These are phyloP conservation scores for Cataglyphis livida DNA, from an alignment of 2,888 invertebrate species.

Conservation along the genomic window DNA sequence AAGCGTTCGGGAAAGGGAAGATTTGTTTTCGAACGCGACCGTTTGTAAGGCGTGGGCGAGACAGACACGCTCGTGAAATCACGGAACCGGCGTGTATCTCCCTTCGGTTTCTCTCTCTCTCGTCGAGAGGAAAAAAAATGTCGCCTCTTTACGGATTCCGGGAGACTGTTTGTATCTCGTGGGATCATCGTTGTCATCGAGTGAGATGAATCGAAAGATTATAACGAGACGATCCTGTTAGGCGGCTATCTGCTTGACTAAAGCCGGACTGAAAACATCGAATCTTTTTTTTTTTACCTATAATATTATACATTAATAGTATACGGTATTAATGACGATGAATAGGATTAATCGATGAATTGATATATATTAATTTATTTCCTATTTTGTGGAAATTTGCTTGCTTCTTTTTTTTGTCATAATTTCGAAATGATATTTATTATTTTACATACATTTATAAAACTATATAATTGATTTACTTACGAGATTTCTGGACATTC, in stretches of 20 bases:
- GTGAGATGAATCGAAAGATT: constrained; percentile 44
- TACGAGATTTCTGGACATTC: background rate
- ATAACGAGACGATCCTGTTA: background rate
- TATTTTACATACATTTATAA: background rate
- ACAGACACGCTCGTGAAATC: constrained; percentile 66
- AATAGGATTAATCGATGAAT: background rate
- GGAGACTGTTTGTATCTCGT: background rate
- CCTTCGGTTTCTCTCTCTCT: constrained; percentile 44
- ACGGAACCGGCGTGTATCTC: constrained; percentile 42
- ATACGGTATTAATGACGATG: background rate
- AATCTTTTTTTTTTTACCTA: background rate
- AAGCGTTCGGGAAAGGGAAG: constrained; percentile 64
- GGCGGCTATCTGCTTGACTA: constrained; percentile 8
- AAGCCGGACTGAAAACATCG: background rate
- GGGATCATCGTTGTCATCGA: constrained; percentile 3
- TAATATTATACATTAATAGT: background rate
- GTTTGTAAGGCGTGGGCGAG: constrained; percentile 68
- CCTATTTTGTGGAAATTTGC: background rate
- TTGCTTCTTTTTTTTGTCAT: background rate
- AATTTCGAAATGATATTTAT: background rate
- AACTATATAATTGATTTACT: background rate
- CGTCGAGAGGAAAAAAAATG: constrained; percentile 49
- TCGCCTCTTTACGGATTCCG: constrained; percentile 46
- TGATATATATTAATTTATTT: background rate
- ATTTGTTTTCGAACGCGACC: constrained; percentile 64